Conservation (phyloP, 1,140 invertebrate species). For the Diorhabda sublineata region DNA sequence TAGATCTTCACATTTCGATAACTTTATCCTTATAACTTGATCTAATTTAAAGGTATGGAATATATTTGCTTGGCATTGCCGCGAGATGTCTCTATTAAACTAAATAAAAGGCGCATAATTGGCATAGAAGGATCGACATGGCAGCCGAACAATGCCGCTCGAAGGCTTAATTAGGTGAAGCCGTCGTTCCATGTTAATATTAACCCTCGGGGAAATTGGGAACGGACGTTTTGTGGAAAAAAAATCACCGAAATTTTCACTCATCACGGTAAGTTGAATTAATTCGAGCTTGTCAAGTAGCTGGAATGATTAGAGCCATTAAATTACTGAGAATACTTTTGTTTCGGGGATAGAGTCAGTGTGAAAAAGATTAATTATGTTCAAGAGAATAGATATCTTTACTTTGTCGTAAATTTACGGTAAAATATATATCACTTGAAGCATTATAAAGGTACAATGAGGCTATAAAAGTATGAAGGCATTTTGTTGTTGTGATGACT, state of each 20-base stretch:
- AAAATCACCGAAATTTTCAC: constrained; percentile 36
- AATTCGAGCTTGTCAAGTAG: constrained; percentile 30
- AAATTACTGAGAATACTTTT: constrained; percentile 16
- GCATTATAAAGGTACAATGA: too few relatives aligned
- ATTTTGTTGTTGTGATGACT: too few relatives aligned
- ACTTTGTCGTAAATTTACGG: too few relatives aligned
- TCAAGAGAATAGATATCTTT: too few relatives aligned
- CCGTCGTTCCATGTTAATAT: constrained; percentile 33
- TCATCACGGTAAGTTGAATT: constrained; percentile 36
- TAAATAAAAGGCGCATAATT: constrained; percentile 15
- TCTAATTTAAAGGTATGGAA: too few relatives aligned
- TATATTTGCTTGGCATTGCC: too few relatives aligned
- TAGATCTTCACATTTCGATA: too few relatives aligned
- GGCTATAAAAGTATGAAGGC: too few relatives aligned
- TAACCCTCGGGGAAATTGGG: constrained; percentile 36
- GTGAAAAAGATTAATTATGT: too few relatives aligned
- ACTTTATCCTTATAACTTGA: too few relatives aligned
- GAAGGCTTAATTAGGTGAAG: constrained; percentile 34
- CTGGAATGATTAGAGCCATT: constrained; percentile 15
- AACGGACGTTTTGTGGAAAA: constrained; percentile 36
- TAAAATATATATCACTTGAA: too few relatives aligned
- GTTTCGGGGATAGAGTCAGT: not conserved
- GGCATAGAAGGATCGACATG: constrained; percentile 22
- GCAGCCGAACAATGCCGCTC: constrained; percentile 28
- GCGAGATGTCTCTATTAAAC: constrained; percentile 4